Percentiles rank a stretch among this genome's conserved stretches.
Conservation (phyloP, 2,113 vertebrate species). For the Desmodus rotundus region DNA sequence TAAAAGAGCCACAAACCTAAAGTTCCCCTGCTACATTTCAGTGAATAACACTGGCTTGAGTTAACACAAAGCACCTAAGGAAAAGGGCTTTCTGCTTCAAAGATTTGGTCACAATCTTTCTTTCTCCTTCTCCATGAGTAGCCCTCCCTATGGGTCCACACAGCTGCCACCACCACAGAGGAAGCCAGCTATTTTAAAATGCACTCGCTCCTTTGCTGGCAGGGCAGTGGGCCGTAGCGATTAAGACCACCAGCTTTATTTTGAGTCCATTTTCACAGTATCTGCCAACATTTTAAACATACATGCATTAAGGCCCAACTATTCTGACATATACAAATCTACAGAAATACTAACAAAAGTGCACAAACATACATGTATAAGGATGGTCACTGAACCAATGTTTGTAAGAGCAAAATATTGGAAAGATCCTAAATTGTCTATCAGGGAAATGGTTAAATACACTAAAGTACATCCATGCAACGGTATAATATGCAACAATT, state of each 20-base stretch:
- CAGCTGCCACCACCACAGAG: neutral
- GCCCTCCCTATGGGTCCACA: neutral
- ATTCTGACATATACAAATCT: neutral
- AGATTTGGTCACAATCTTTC: neutral
- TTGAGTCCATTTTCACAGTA: slow-evolving; percentile 4
- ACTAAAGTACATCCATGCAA: neutral
- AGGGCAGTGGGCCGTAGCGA: neutral
- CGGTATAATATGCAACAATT: neutral
- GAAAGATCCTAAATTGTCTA: neutral
- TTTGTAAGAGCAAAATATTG: neutral
- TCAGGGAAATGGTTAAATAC: neutral
- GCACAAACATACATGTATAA: neutral
- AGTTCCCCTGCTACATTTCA: slow-evolving; percentile 11
- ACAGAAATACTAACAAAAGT: neutral
- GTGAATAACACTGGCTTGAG: neutral
- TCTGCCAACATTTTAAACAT: slow-evolving; percentile 20
- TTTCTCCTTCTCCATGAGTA: neutral
- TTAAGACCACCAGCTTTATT: slow-evolving; percentile 32
- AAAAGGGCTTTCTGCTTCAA: slow-evolving; percentile 23
- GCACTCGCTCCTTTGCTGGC: neutral
- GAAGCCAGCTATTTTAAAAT: slow-evolving; percentile 27
- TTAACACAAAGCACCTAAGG: slow-evolving; percentile 31
- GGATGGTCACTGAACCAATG: neutral
- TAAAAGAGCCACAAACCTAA: slow-evolving; percentile 4
- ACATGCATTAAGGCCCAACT: neutral